A percentile compares a stretch with the other conserved stretches of the same genome.
Conservation (phyloP, 2,888 invertebrate genomes). For the Andrena hattorfiana region DNA sequence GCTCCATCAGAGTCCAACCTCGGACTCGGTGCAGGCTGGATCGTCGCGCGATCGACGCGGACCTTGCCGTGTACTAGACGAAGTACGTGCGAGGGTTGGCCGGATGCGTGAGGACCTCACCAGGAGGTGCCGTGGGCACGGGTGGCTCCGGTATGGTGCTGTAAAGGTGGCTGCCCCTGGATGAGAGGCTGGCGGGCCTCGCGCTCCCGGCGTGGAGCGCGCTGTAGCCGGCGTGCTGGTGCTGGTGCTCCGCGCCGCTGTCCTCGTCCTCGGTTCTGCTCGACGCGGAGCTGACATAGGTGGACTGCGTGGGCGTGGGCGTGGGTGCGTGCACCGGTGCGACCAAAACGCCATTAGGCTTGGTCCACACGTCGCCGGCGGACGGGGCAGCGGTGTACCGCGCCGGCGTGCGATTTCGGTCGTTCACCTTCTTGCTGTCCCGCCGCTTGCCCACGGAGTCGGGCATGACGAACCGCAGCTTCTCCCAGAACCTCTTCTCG, state of each 20-base stretch:
- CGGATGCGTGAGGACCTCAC: conserved; percentile 73
- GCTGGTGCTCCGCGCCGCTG: conserved; percentile 87
- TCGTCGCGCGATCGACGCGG: conserved; percentile 44
- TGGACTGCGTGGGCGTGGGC: conserved; percentile 89
- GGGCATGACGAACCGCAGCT: conserved; percentile 91
- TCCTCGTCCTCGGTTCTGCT: conserved; percentile 89
- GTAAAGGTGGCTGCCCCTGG: conserved; percentile 83
- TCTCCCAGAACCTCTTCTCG: conserved; percentile 94
- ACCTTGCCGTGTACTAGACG: conserved; percentile 72
- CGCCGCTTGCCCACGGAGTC: conserved; percentile 87
- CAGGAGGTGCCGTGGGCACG: conserved; percentile 75
- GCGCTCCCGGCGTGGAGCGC: conserved; percentile 77
- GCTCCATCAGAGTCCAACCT: conserved; percentile 27
- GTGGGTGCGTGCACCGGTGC: conserved; percentile 86
- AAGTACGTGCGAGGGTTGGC: conserved; percentile 84
- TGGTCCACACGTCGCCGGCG: conserved; percentile 89
- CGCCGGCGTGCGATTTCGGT: conserved; percentile 87
- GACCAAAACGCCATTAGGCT: conserved; percentile 84
- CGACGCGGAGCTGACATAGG: conserved; percentile 87
- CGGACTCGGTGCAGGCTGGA: conserved; percentile 35
- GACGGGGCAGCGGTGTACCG: conserved; percentile 91
- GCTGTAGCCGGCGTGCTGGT: conserved; percentile 85
- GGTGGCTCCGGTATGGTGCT: conserved; percentile 84
- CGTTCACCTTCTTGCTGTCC: conserved; percentile 85
- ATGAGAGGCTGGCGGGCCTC: conserved; percentile 81